A percentile compares a stretch with the other conserved stretches of the same genome.
Evolutionary conservation across 2,113 vertebrate genomes (phyloP).

Genomic region (Aleadryas rufinucha): DNA sequence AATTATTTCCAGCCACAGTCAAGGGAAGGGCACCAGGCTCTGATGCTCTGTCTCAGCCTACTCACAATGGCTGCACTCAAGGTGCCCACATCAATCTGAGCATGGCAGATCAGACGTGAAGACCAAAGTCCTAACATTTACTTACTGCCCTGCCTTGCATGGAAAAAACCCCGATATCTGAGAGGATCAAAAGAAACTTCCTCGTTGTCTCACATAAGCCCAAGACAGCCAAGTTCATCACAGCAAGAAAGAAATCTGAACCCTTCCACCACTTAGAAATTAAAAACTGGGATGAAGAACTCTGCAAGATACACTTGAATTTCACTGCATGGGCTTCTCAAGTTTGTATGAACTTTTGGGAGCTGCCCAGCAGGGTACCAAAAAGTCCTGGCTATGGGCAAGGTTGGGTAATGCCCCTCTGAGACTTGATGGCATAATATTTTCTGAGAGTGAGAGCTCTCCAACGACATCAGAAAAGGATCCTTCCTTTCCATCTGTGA

Average conservation of each 20-base stretch:
- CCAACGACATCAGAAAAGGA: background rate
- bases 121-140: background rate
- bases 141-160: background rate
- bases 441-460: background rate
- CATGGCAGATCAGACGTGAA: background rate
- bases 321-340: background rate
- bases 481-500: background rate
- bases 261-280: background rate
- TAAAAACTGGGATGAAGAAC: background rate
- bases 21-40: background rate
- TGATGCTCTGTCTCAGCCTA: background rate
- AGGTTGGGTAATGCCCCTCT: background rate
- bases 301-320: background rate
- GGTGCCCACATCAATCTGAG: background rate
- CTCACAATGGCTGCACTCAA: background rate
- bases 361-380: background rate
- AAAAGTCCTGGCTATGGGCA: background rate
- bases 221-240: background rate
- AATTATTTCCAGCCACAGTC: background rate
- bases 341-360: background rate
- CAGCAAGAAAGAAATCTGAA: background rate
- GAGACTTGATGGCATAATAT: background rate
- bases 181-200: background rate
- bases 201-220: background rate
- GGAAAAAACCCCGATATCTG: background rate